Percentiles rank a stretch among this genome's conserved stretches.
These are phyloP conservation scores for Caretta caretta DNA, from an alignment of 2,113 vertebrate genomes.

Conservation along the genomic window DNA sequence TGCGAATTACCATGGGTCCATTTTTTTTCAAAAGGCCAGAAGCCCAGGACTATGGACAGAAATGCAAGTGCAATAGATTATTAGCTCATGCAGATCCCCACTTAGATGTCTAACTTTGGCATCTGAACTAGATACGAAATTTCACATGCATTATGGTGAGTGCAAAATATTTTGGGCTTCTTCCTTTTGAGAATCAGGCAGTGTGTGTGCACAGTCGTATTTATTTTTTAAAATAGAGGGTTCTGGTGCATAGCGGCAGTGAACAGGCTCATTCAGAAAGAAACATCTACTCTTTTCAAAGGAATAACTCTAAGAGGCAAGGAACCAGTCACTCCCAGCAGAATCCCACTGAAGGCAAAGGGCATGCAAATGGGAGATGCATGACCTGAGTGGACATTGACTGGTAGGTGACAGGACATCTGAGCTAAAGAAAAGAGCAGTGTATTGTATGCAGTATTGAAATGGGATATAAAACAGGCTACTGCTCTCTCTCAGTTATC, in stretches of 20 bases:
- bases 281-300: background rate
- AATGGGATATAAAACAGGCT: background rate
- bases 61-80: rapidly evolving
- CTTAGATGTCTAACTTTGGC: rapidly evolving
- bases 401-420: rapidly evolving
- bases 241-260: background rate
- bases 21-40: background rate
- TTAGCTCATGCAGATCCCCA: rapidly evolving
- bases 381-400: background rate
- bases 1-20: background rate
- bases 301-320: rapidly evolving
- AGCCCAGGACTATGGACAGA: background rate
- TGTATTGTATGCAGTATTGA: rapidly evolving
- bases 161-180: rapidly evolving
- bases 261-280: rapidly evolving
- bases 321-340: rapidly evolving
- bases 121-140: rapidly evolving
- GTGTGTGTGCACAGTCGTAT: background rate
- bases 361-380: background rate
- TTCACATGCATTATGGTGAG: rapidly evolving
- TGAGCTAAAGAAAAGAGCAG: background rate
- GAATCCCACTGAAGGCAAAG: rapidly evolving
- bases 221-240: rapidly evolving
- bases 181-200: background rate
- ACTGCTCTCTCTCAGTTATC: background rate